A percentile compares a stretch with the other conserved stretches of the same genome.
Conservation (phyloP, 2,797 vertebrate genomes). For the Neoniphon sammara region DNA sequence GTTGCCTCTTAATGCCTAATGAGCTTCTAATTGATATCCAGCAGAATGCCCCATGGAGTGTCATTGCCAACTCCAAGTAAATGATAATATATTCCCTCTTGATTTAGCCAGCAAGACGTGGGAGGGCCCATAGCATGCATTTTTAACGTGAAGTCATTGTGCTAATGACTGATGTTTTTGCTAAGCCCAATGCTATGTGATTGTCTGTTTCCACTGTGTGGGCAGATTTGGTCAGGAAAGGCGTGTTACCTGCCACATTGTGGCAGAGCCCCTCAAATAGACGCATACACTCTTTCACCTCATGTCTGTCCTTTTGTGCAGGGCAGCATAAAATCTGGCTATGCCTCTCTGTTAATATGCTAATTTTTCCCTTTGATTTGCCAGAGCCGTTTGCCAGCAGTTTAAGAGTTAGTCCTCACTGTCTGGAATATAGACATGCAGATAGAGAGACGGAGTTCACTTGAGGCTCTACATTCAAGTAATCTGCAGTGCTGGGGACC, state of each 20-base stretch:
- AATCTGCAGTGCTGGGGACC: conserved; percentile 22
- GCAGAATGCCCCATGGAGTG: conserved; percentile 70
- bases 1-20: conserved; percentile 68
- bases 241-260: not conserved
- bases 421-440: not conserved
- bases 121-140: conserved; percentile 61
- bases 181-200: not conserved
- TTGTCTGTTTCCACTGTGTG: conserved; percentile 24
- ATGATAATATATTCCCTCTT: conserved; percentile 48
- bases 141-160: conserved; percentile 52
- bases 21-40: conserved; percentile 81
- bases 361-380: too few species aligned
- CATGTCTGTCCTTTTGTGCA: not conserved
- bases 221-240: conserved; percentile 1
- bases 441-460: conserved; percentile 8
- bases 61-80: conserved; percentile 65
- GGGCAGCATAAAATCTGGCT: not conserved
- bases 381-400: too few species aligned
- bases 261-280: not conserved
- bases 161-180: conserved; percentile 31
- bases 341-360: not conserved
- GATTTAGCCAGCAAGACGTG: conserved; percentile 53
- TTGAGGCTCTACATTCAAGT: not conserved
- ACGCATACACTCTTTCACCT: not conserved
- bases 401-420: not conserved